phyloP scores from a whole-genome alignment of 1,140 invertebrate genomes.

The Drosophila triauraria region DNA sequence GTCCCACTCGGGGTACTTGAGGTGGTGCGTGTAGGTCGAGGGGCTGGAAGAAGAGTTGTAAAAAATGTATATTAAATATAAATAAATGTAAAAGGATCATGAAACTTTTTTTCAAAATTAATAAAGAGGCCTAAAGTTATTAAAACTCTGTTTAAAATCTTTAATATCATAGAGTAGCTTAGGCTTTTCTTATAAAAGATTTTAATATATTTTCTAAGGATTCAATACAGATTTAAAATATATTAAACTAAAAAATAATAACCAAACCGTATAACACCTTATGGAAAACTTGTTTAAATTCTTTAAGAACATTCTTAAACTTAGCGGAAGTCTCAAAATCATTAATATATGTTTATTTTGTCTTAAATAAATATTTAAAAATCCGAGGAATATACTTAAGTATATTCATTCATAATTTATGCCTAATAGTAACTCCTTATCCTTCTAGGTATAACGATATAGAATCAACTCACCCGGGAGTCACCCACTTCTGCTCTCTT shows the following conservation, averaged over 20 bases:
- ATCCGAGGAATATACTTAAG: background rate
- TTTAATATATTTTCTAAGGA: too few relatives aligned
- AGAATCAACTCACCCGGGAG: conserved; percentile 59
- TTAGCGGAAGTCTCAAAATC: background rate
- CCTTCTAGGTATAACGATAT: too few relatives aligned
- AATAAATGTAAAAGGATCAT: too few relatives aligned
- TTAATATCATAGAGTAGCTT: background rate
- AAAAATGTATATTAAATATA: background rate
- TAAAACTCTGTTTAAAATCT: background rate
- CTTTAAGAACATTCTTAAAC: too few relatives aligned
- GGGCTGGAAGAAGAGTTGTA: conserved; percentile 26
- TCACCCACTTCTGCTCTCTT: conserved; percentile 49
- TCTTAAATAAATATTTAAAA: background rate
- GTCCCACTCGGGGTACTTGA: conserved; percentile 40
- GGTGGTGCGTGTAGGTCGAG: conserved; percentile 61
- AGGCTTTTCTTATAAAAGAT: background rate
- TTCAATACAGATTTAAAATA: too few relatives aligned
- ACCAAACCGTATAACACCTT: too few relatives aligned
- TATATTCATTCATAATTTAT: background rate
- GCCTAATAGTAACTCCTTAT: conserved; percentile 11
- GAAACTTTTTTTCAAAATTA: too few relatives aligned
- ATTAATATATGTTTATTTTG: background rate
- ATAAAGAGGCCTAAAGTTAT: too few relatives aligned
- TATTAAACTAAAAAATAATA: too few relatives aligned
- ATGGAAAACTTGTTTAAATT: too few relatives aligned